Evolutionary conservation across 1,140 invertebrate species (phyloP), one percentile per base, ranked within the genome.

Genomic region (Trichogramma pretiosum): DNA sequence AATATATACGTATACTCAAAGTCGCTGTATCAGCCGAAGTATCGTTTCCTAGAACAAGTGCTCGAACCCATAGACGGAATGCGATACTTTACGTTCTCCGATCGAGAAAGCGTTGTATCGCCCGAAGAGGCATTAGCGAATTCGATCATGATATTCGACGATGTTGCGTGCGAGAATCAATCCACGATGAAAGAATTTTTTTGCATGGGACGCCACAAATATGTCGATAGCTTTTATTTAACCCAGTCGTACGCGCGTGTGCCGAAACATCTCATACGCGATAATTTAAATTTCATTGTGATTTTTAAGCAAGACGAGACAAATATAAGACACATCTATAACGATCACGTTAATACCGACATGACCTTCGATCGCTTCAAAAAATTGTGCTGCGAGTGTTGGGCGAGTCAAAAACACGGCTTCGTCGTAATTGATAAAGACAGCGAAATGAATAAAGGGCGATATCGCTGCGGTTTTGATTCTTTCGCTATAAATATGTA

Each of bases 231-330:
- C 54, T 65, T 64, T 46, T 69, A 63, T 56, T 33, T 67, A 19
- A 48, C 53, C 44, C 64, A 68, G 50, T 60, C 64, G 3, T 68
- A 69, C 52, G 44, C 61, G 11, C 54, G 54, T 40, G 62, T 68
- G 41, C 64, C 61, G 10, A 71, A 71, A 60, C 67, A 70, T 52
- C 56, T 70, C 35, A 53, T 69, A 24, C 47, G 65, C 11, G 68
- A 73, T 52, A 73, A 69, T 61, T 52, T 54, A 36, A 68, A 70
- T 57, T 51, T 67, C 21, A 19, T 68, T 13, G 48, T 65, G 21
- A 8, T 68, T 16, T 70, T 72, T 56, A 61, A 60, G 53, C 68
- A 70, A 58, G 68, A 70, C 60, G 59, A 64, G 26, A 50, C 54
- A 11, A 71, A 71, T 60, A 55, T 70, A 30, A 60, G 61, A 50